Base-by-base conservation (phyloP, 2,797 vertebrate genomes). In the Catharus ustulatus region DNA sequence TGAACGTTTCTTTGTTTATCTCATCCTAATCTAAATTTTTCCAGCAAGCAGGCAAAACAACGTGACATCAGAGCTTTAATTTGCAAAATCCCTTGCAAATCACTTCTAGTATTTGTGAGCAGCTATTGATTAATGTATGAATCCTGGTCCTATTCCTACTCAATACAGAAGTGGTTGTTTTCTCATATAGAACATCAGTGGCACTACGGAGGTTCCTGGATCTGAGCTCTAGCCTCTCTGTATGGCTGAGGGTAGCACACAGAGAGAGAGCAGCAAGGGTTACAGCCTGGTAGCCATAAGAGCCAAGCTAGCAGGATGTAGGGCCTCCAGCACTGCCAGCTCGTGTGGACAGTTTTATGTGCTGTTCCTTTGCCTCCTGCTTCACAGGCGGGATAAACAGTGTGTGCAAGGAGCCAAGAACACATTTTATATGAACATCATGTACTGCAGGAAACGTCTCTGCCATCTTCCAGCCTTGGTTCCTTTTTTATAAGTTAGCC, bases 391-490 rank as follows among this genome's bases (percentile, higher is more conserved):
- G 94, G 80, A 88, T 79, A 91, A 94, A 89, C 9, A n/a, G 84
- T 0, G 15, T 68, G 79, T 51, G 57, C 93, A 89, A 88, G 61
- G 49, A 90, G 95, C 95, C 94, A 96, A 94, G 83, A 91, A 94
- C 80, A 74, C 80, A 88, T 96, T 96, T 97, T 96, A 91, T 91
- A 61, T 82, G 94, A 95, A 96, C 89, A 94, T 61, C 63, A 68
- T 90, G 96, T 96, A 82, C 94, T 90, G 83, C 18, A 95, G 79
- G 71, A 94, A 91, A 88, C 0, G 80, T 67, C 59, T 68, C 76
- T 96, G 85, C 83, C 94, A 86, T 97, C 89, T 96, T 91, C 74
- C 76, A 95, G 85, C 61, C 80, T 80, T 81, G 63, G 24, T 61
- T 95, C 82, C 79, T 87, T 82, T 87, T 84, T 90, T 40, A 73